phyloP scores from a whole-genome alignment of 2,888 invertebrate species.

The Drosophila mimetica region DNA sequence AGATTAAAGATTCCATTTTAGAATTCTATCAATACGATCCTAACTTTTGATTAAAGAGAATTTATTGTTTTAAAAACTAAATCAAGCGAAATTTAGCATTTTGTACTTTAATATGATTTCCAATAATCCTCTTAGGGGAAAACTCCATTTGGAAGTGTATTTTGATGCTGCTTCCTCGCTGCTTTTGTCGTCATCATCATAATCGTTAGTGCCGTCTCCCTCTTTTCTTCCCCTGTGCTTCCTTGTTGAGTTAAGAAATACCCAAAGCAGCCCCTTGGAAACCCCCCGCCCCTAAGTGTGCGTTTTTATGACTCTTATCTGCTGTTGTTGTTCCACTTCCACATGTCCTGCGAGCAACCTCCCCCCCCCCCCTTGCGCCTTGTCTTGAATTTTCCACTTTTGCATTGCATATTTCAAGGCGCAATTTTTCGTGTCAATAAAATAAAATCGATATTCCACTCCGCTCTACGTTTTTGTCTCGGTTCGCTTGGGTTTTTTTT shows the following conservation, averaged over 20 bases:
- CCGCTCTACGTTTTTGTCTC: constrained; percentile 10
- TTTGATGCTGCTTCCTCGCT: constrained; percentile 1
- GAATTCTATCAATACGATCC: too few species aligned
- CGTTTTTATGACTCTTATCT: constrained; percentile 77
- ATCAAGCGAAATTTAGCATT: constrained; percentile 9
- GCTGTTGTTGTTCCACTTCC: constrained; percentile 46
- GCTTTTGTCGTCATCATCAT: constrained; percentile 68
- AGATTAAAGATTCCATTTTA: too few species aligned
- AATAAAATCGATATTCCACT: constrained; percentile 67
- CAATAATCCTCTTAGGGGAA: not conserved
- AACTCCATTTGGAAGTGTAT: constrained; percentile 7
- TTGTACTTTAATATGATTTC: constrained; percentile 14
- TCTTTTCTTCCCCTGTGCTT: not conserved
- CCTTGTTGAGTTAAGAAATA: constrained; percentile 34
- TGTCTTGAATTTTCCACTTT: constrained; percentile 52
- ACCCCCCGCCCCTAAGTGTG: constrained; percentile 36
- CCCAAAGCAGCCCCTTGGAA: constrained; percentile 12
- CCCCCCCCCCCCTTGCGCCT: not conserved
- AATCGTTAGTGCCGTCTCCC: constrained; percentile 64
- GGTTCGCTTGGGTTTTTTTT: constrained; percentile 5
- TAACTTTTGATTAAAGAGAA: not conserved
- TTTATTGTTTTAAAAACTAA: constrained; percentile 13
- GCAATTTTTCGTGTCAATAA: constrained; percentile 75
- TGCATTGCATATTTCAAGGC: constrained; percentile 74
- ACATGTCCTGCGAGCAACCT: constrained; percentile 3